Evolutionary conservation across 2,888 invertebrate species (phyloP), one percentile per base, ranked within the genome.

Genomic region (Caenorhabditis zanzibari): DNA sequence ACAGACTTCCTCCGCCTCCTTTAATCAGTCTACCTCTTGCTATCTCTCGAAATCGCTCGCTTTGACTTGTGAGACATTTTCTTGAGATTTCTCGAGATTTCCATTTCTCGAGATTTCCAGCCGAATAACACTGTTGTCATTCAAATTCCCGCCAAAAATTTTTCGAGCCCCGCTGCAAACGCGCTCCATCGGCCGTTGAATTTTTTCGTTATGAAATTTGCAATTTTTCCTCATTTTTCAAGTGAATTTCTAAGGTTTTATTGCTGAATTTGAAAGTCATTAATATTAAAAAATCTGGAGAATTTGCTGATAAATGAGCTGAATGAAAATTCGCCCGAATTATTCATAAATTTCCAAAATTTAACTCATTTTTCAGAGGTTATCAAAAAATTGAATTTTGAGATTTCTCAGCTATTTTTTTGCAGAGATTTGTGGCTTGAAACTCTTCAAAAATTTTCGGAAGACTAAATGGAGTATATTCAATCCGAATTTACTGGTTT

Each of bases 181-280:
- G 61, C 61, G 61, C 61, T 63, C 61, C 61, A 24, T 19, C 41
- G 44, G 7, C 16, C 7, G 26, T 26, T n/a, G n/a, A n/a, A n/a
- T n/a, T 56, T 59, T 59, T 59, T 59, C 59, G 54, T 54, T 24
- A 54, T 54, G 54, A 26, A 54, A 54, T 54, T 14, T 54, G 54
- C 5, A 14, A 26, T 54, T 54, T 49, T 49, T 49, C 5, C 19
- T 5, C 6, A 6, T n/a, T 49, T 49, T 49, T 22, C 6, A 22
- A 19, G 10, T 10, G 4, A 10, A 19, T 49, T 49, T 49, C 14
- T n/a, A 14, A 44, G 14, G n/a, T 14, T n/a, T n/a, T 44, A 5
- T 5, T 14, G 44, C 44, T 12, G 12, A n/a, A 9, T 14, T 44
- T n/a, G 14, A 14, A n/a, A n/a, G 14, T 44, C 16, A 12, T 44